Conservation (phyloP, 2,888 invertebrate genomes). For the Aspidiotus rigidus region DNA sequence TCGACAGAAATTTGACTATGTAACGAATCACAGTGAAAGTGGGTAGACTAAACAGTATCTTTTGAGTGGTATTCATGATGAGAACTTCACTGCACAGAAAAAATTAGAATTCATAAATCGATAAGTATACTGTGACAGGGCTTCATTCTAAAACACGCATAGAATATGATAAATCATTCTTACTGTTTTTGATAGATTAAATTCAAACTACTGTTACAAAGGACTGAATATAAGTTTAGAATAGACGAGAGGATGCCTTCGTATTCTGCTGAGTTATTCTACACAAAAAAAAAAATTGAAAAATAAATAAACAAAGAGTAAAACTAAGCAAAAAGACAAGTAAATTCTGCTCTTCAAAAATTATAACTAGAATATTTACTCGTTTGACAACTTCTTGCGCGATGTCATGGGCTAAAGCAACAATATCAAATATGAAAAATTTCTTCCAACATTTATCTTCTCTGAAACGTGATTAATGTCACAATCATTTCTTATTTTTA, state of each 20-base stretch:
- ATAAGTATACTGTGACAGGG: background rate
- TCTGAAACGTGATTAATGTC: too few species aligned
- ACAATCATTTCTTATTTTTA: too few species aligned
- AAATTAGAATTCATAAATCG: background rate
- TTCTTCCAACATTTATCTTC: too few species aligned
- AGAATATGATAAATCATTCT: background rate
- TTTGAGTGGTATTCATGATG: constrained; percentile 5
- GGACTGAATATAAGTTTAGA: constrained; percentile 10
- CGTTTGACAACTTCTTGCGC: constrained; percentile 12
- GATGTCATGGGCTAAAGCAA: constrained; percentile 15
- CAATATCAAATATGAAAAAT: background rate
- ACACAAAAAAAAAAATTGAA: background rate
- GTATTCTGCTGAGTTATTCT: constrained; percentile 10
- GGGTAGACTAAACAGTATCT: constrained; percentile 16
- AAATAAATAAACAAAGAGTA: background rate
- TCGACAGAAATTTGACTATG: constrained; percentile 9
- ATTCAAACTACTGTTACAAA: constrained; percentile 8
- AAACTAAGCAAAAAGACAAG: background rate
- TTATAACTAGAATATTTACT: background rate
- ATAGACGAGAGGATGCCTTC: constrained; percentile 22
- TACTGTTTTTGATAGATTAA: constrained; percentile 11
- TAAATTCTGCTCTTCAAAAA: background rate
- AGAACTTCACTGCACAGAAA: background rate
- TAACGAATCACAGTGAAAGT: constrained; percentile 19
- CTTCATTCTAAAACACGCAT: background rate